A percentile compares a stretch with the other conserved stretches of the same genome.
Evolutionary conservation across 2,113 vertebrate genomes (phyloP).

Genomic region (Eurypyga helias): DNA sequence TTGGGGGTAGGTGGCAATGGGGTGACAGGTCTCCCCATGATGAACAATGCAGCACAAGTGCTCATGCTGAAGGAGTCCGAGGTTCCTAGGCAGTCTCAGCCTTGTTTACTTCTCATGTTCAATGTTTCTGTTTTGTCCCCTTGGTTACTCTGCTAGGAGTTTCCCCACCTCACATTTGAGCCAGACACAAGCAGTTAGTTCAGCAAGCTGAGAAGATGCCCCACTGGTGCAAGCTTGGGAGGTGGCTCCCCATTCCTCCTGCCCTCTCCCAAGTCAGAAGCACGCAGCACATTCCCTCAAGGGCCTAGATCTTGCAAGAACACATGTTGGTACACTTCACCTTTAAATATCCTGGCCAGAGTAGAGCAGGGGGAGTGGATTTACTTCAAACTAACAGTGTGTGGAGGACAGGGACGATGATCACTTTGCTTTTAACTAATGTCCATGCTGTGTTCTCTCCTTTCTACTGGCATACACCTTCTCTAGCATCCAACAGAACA

Average conservation of each 20-base stretch:
- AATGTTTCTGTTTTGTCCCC: neutral
- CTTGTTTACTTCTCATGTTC: conserved; percentile 1
- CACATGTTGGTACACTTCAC: rapidly evolving
- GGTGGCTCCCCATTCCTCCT: neutral
- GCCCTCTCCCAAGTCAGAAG: neutral
- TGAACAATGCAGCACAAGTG: rapidly evolving
- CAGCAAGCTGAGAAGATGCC: neutral
- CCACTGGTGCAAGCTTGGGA: neutral
- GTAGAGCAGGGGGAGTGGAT: neutral
- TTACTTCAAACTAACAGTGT: neutral
- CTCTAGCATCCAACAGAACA: neutral
- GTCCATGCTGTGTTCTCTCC: neutral
- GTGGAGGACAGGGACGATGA: neutral
- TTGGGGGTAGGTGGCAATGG: rapidly evolving
- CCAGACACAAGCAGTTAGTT: neutral
- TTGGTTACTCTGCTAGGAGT: neutral
- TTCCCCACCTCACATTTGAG: neutral
- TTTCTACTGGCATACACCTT: neutral
- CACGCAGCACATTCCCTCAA: rapidly evolving
- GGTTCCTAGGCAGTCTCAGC: neutral
- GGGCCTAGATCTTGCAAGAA: neutral
- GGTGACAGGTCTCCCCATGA: neutral
- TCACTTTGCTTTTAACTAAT: neutral
- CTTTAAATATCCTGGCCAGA: neutral
- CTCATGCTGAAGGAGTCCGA: neutral